Evolutionary conservation across 2,113 vertebrate genomes (phyloP), one percentile per base, ranked within the genome.

Genomic region (Ranitomeya variabilis): DNA sequence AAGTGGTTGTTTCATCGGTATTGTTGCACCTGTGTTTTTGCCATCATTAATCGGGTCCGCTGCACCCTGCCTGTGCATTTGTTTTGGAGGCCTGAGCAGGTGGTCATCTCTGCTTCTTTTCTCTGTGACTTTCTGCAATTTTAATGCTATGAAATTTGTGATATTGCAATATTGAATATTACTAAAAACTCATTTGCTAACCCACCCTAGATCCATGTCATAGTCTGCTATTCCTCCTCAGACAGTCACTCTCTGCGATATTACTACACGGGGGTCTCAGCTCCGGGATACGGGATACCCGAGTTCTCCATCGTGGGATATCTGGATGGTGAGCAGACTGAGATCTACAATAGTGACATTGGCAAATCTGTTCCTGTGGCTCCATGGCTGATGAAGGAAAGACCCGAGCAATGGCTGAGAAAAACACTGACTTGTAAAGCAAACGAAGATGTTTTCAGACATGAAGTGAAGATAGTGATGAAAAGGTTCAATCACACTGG

Each of bases 401-500:
- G n/a, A 11, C 52, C 52, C 7, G 78, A 80, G 21, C 55, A 59
- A 19, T 80, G 78, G 78, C 54, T 59, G 54, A 59, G 54, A 6
- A n/a, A 59, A 6, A 80, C 52, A 80, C 54, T 13, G 78, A 57
- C 1, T 3, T 9, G 6, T 4, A 57, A 59, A 80, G 21, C 16
- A 18, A 2, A 19, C 0, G 78, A 59, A 54, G 18, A 54, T 80
- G 10, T 23, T 10, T 80, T 57, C 52, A 80, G 55, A 80, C 19
- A 21, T 12, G 55, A 23, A n/a, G 78, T 59, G 54, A 80, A 23
- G 78, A 59, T n/a, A 59, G 4, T 59, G n/a, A 80, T 80, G 78
- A 57, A 26, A 3, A 52, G 78, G 19, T 80, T 80, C 78, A 80
- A 80, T 54, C 78, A 80, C 19, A 80, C 78, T n/a, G 78, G n/a